These are phyloP conservation scores for Musca domestica DNA, from an alignment of 1,140 invertebrate genomes.

Conservation along the genomic window DNA sequence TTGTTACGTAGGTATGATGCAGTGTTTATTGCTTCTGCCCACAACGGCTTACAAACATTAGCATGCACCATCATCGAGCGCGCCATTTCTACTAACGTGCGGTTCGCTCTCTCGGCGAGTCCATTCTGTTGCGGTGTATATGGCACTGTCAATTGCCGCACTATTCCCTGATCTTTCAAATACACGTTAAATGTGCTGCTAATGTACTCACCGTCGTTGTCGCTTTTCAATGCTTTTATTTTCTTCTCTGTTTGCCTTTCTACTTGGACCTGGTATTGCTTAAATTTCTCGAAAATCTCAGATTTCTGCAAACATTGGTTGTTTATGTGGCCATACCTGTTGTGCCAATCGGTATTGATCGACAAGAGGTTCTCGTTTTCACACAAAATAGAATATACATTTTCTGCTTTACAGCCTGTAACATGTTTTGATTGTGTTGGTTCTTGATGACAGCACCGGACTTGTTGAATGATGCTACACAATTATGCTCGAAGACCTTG, in stretches of 20 bases:
- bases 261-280: slow-evolving; percentile 1
- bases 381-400: neutral
- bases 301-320: slow-evolving; percentile 11
- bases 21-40: slow-evolving; percentile 54
- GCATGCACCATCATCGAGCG: slow-evolving; percentile 45
- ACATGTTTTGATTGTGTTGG: slow-evolving; percentile 44
- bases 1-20: slow-evolving; percentile 43
- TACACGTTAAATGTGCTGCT: neutral
- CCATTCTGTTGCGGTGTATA: slow-evolving; percentile 52
- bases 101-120: slow-evolving; percentile 39
- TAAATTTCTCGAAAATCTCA: slow-evolving; percentile 34
- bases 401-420: neutral
- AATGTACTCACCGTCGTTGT: slow-evolving; percentile 52
- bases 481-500: slow-evolving; percentile 31
- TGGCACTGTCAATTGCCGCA: slow-evolving; percentile 32
- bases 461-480: neutral
- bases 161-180: slow-evolving; percentile 19
- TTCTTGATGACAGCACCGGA: neutral
- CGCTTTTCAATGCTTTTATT: slow-evolving; percentile 42
- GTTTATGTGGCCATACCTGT: slow-evolving; percentile 23
- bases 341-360: slow-evolving; percentile 4
- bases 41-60: slow-evolving; percentile 45
- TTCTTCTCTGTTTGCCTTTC: slow-evolving; percentile 5
- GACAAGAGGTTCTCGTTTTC: neutral
- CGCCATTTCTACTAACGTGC: slow-evolving; percentile 32